A percentile compares a stretch with the other conserved stretches of the same genome.
Evolutionary conservation across 2,888 invertebrate genomes (phyloP).

Genomic region (Malthinus seriepunctatus): DNA sequence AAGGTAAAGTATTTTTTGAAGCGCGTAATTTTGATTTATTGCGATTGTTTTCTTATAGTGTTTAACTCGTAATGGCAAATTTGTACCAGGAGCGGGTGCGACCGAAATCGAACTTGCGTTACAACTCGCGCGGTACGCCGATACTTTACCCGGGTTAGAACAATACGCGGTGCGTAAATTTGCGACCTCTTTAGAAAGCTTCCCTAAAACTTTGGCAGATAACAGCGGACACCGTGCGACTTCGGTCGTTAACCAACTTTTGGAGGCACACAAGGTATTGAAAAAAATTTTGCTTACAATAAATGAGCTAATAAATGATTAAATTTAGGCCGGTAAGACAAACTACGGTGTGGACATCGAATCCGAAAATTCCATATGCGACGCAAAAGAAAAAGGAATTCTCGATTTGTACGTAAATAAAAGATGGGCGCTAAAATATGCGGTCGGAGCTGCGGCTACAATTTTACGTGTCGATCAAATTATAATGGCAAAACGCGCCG

Average conservation of each 20-base stretch:
- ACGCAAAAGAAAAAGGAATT: slow-evolving; percentile 78
- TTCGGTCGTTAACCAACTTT: slow-evolving; percentile 84
- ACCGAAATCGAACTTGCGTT: slow-evolving; percentile 92
- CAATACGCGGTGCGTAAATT: slow-evolving; percentile 97
- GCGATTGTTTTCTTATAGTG: slow-evolving; percentile 35
- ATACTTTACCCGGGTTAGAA: slow-evolving; percentile 91
- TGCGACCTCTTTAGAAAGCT: slow-evolving; percentile 82
- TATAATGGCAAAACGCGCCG: slow-evolving; percentile 97
- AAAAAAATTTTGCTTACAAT: too few species aligned
- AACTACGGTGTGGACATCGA: slow-evolving; percentile 84
- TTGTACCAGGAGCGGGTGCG: slow-evolving; percentile 94
- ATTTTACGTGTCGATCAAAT: slow-evolving; percentile 95
- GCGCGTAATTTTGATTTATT: background rate
- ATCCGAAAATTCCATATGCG: slow-evolving; percentile 71
- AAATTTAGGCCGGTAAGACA: slow-evolving; percentile 71
- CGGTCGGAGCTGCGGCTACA: slow-evolving; percentile 89
- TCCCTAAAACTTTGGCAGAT: slow-evolving; percentile 92
- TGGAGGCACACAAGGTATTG: slow-evolving; percentile 82
- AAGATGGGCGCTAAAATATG: slow-evolving; percentile 94
- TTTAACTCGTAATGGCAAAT: slow-evolving; percentile 56
- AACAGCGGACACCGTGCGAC: slow-evolving; percentile 91
- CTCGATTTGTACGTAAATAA: slow-evolving; percentile 85
- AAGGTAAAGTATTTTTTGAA: slow-evolving; percentile 63
- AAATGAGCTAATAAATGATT: slow-evolving; percentile 4
- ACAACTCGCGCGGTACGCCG: slow-evolving; percentile 83